Percentiles rank a stretch among this genome's conserved stretches.
These are phyloP conservation scores for Augochlora pura DNA, from an alignment of 1,140 invertebrate genomes.

Conservation along the genomic window DNA sequence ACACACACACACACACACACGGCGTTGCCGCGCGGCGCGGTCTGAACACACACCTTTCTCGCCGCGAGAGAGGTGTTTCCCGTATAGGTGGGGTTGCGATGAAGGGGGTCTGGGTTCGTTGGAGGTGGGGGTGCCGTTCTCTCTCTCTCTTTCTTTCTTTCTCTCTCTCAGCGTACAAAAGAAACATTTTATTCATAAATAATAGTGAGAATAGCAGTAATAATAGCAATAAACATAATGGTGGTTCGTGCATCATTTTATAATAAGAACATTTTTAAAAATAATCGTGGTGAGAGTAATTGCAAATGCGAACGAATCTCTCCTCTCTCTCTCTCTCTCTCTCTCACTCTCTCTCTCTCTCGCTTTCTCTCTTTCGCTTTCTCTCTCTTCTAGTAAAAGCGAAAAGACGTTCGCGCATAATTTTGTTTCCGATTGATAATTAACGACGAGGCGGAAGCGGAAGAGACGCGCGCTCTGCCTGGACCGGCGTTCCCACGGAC, in stretches of 20 bases:
- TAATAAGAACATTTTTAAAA: conserved; percentile 53
- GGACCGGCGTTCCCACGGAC: too few species aligned
- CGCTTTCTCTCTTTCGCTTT: too few species aligned
- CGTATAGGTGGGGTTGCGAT: too few species aligned
- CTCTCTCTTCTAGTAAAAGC: too few species aligned
- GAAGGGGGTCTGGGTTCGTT: background rate
- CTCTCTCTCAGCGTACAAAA: conserved; percentile 59
- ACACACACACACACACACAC: too few species aligned
- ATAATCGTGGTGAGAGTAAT: conserved; percentile 16
- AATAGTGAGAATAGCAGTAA: conserved; percentile 40
- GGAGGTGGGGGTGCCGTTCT: conserved; percentile 40
- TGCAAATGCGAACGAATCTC: conserved; percentile 31
- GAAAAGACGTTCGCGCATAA: too few species aligned
- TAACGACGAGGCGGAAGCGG: background rate
- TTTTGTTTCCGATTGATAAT: background rate
- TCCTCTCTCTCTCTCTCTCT: too few species aligned
- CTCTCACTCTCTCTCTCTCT: too few species aligned
- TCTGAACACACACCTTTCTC: conserved; percentile 57
- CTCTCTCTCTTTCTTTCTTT: too few species aligned
- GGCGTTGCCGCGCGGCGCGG: too few species aligned
- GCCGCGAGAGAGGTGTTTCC: background rate
- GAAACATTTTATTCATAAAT: conserved; percentile 51
- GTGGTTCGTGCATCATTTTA: conserved; percentile 31
- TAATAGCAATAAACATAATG: conserved; percentile 28
- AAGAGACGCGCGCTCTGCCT: conserved; percentile 12